phyloP scores from a whole-genome alignment of 2,113 vertebrate genomes.

The Sylvilagus bachmani region DNA sequence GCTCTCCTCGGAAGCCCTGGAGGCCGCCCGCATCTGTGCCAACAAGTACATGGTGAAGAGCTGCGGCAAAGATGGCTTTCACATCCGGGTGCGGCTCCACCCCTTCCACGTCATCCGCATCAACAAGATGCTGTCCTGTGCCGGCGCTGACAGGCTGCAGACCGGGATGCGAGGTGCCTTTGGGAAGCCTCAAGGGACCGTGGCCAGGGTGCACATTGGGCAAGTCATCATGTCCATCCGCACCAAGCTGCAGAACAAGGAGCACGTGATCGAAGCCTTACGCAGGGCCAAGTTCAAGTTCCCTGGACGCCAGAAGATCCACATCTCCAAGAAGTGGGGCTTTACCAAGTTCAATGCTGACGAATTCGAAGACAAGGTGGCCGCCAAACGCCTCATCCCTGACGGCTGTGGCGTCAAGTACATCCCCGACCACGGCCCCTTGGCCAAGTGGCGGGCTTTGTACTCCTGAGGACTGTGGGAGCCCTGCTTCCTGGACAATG shows the following conservation, averaged over 20 bases:
- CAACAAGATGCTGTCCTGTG: conserved; percentile 97
- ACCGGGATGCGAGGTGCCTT: conserved; percentile 96
- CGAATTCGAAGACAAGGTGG: conserved; percentile 93
- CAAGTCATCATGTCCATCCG: conserved; percentile 97
- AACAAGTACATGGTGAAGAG: conserved; percentile 98
- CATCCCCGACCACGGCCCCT: conserved; percentile 89
- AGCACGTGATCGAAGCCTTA: conserved; percentile 93
- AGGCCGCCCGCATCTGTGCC: conserved; percentile 94
- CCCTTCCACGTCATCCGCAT: conserved; percentile 97
- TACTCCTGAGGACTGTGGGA: conserved; percentile 77
- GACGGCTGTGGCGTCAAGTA: conserved; percentile 95
- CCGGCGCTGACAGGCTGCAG: conserved; percentile 95
- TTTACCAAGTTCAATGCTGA: conserved; percentile 95
- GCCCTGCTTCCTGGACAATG: neutral
- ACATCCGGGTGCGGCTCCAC: conserved; percentile 95
- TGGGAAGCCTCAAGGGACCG: conserved; percentile 95
- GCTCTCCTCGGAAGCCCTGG: conserved; percentile 95
- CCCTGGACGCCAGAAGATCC: conserved; percentile 96
- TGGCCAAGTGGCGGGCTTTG: conserved; percentile 91
- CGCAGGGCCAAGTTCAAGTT: conserved; percentile 97
- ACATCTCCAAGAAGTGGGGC: conserved; percentile 97
- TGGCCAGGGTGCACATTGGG: conserved; percentile 93
- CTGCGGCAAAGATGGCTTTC: conserved; percentile 96
- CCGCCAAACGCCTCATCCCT: conserved; percentile 91
- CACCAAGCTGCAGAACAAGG: conserved; percentile 95